These are phyloP conservation scores for Zaprionus camerounensis DNA, from an alignment of 1,140 invertebrate species.

Conservation along the genomic window DNA sequence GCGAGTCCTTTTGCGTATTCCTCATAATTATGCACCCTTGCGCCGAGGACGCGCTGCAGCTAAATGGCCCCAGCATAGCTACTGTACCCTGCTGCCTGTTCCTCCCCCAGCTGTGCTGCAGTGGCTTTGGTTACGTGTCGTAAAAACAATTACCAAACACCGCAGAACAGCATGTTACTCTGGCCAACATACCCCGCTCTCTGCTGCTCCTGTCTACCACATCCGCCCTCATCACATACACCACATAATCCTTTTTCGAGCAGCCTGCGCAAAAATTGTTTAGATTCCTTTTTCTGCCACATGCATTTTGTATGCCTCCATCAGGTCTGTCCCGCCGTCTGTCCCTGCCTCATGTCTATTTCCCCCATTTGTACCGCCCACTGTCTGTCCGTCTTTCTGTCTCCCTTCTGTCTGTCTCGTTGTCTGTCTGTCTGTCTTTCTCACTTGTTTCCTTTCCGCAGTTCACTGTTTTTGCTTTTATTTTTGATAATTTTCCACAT, in stretches of 20 bases:
- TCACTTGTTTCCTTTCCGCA: conserved; percentile 25
- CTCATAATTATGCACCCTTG: conserved; percentile 61
- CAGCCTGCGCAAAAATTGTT: conserved; percentile 65
- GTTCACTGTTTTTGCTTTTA: conserved; percentile 49
- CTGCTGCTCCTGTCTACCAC: too few relatives aligned
- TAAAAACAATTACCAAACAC: conserved; percentile 72
- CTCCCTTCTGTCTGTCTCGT: background rate
- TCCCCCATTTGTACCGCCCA: background rate
- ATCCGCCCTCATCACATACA: background rate
- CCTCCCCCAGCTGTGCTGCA: background rate
- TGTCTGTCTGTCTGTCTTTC: conserved; percentile 18
- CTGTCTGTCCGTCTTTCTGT: conserved; percentile 5
- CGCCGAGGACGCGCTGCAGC: conserved; percentile 20
- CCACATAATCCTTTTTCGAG: conserved; percentile 65
- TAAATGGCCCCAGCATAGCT: conserved; percentile 33
- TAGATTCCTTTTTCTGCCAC: conserved; percentile 56
- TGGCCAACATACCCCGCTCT: background rate
- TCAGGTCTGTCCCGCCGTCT: conserved; percentile 12
- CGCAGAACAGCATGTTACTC: conserved; percentile 23
- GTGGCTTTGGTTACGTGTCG: conserved; percentile 43
- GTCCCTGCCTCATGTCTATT: conserved; percentile 8
- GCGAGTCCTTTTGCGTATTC: conserved; percentile 6
- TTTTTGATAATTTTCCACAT: conserved; percentile 75
- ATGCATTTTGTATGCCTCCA: conserved; percentile 61
- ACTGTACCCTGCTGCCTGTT: background rate